A percentile compares a stretch with the other conserved stretches of the same genome.
These are phyloP conservation scores for Carcharodon carcharias DNA, from an alignment of 2,797 vertebrate species.

Conservation along the genomic window DNA sequence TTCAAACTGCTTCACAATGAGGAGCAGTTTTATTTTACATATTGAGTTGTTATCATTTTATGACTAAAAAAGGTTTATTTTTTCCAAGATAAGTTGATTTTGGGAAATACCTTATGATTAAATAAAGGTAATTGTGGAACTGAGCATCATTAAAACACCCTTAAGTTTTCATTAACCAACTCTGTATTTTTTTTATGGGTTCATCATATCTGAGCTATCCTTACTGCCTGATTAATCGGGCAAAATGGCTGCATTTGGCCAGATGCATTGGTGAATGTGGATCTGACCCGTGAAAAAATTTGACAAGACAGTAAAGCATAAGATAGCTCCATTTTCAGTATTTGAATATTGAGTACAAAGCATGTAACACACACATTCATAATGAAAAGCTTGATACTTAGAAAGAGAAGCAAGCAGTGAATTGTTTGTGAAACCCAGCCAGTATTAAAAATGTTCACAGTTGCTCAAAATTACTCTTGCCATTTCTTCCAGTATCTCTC, in stretches of 20 bases:
- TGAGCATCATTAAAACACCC: not conserved
- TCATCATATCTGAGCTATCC: not conserved
- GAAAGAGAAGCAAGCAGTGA: not conserved
- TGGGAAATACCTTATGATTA: not conserved
- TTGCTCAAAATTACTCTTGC: not conserved
- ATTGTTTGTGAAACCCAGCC: not conserved
- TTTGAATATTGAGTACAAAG: not conserved
- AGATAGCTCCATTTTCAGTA: not conserved
- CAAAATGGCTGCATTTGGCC: not conserved
- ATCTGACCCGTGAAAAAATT: not conserved
- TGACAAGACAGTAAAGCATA: not conserved
- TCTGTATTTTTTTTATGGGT: not conserved
- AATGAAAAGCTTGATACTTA: not conserved
- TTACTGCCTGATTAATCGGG: not conserved
- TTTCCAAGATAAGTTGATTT: not conserved
- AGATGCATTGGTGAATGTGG: not conserved
- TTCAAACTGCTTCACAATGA: not conserved
- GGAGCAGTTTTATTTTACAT: not conserved
- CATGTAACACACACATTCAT: not conserved
- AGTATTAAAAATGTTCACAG: not conserved
- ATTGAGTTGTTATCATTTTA: not conserved
- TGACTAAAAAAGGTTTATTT: not conserved
- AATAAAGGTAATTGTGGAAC: not conserved
- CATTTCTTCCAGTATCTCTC: not conserved
- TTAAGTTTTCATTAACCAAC: not conserved